A percentile compares a stretch with the other conserved stretches of the same genome.
phyloP scores from a whole-genome alignment of 1,140 invertebrate species.

The Proctacanthus coquilletti region DNA sequence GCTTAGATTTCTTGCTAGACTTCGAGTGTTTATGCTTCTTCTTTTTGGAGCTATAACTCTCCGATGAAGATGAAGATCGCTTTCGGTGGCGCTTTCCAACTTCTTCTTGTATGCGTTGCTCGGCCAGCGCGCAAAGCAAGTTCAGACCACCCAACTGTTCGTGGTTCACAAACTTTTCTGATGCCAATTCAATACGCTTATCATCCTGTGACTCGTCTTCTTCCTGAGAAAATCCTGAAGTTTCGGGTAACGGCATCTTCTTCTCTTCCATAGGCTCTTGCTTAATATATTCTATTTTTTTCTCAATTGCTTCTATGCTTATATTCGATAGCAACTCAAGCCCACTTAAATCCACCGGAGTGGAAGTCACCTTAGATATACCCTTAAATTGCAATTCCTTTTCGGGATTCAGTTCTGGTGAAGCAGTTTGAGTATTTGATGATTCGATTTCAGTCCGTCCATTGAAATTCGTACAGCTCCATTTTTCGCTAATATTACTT shows the following conservation, averaged over 20 bases:
- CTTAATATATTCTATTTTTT: conserved; percentile 16
- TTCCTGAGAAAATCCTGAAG: background rate
- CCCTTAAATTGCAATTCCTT: conserved; percentile 3
- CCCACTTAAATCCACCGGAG: conserved; percentile 53
- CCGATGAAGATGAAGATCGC: conserved; percentile 3
- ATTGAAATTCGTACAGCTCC: background rate
- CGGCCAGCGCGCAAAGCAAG: conserved; percentile 67
- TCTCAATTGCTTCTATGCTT: conserved; percentile 59
- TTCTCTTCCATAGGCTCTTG: conserved; percentile 19
- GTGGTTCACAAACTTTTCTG: too few relatives aligned
- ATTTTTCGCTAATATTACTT: background rate
- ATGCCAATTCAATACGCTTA: background rate
- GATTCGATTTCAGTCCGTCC: background rate
- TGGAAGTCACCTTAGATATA: conserved; percentile 15
- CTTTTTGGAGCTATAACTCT: too few relatives aligned
- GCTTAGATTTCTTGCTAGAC: conserved; percentile 11
- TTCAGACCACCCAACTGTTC: conserved; percentile 54
- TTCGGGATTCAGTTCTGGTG: conserved; percentile 7
- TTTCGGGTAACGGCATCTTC: background rate
- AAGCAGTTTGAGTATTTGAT: background rate
- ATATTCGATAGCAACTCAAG: conserved; percentile 60
- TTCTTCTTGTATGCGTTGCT: conserved; percentile 68
- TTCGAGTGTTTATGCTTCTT: conserved; percentile 29
- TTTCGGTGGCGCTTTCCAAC: conserved; percentile 21
- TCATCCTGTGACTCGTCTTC: background rate